Conservation (phyloP, 2,888 invertebrate species). For the Danaus chrysippus region DNA sequence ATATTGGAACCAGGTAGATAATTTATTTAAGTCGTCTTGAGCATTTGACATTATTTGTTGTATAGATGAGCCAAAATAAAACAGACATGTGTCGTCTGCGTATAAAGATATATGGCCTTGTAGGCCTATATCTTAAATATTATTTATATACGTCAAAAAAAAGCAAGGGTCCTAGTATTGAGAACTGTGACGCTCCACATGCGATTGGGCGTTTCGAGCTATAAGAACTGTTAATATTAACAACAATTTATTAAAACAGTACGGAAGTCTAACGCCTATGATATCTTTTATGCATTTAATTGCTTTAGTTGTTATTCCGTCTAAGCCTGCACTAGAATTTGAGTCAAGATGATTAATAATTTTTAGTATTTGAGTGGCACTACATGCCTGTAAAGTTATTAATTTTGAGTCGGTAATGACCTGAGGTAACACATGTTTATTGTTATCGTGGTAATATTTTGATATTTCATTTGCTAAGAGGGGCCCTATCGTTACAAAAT, state of each 20-base stretch:
- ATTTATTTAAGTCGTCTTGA: neutral
- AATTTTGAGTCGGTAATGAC: slow-evolving; percentile 7
- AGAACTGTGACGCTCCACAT: slow-evolving; percentile 11
- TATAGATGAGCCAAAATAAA: neutral
- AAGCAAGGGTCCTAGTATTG: slow-evolving; percentile 4
- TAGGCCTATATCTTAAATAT: slow-evolving; percentile 4
- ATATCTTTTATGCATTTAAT: slow-evolving; percentile 10
- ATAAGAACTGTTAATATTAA: slow-evolving; percentile 25
- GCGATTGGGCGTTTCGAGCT: neutral
- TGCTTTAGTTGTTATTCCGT: slow-evolving; percentile 9
- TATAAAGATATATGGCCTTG: slow-evolving; percentile 2
- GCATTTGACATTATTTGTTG: neutral
- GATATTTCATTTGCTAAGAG: slow-evolving; percentile 12
- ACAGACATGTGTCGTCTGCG: slow-evolving; percentile 10
- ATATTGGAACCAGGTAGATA: neutral
- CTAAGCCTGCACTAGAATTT: slow-evolving; percentile 7
- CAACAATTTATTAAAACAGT: slow-evolving; percentile 14
- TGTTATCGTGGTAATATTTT: slow-evolving; percentile 7
- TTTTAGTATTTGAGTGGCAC: slow-evolving; percentile 9
- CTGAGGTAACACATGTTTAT: slow-evolving; percentile 5
- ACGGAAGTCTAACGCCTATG: slow-evolving; percentile 6
- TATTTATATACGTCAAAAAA: slow-evolving; percentile 8
- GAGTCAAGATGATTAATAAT: slow-evolving; percentile 11
- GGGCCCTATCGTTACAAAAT: slow-evolving; percentile 14
- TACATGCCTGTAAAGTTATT: slow-evolving; percentile 9